Evolutionary conservation across 1,140 invertebrate species (phyloP), one percentile per base, ranked within the genome.

Genomic region (Trachelipus rathkii): DNA sequence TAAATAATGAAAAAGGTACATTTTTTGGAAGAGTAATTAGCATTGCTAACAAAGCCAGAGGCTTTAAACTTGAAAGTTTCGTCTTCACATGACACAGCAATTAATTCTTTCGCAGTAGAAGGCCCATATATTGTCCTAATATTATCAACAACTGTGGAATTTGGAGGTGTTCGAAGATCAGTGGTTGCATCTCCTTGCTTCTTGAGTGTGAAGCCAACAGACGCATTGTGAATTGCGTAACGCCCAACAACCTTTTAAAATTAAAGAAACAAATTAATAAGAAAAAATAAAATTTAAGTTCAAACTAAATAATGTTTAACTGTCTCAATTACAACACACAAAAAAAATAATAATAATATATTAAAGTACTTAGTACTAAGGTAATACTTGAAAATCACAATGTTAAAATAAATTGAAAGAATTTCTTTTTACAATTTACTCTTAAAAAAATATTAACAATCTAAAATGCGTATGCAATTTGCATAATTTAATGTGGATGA

Each of bases 21-120:
- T 84, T 94, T 95, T 84, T 96, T 97, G 50, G 89, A 89, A 0
- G 92, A 93, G 85, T 94, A 97, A 85, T 97, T 97, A 0, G 93
- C 91, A 87, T 96, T 97, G 0, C 94, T 93, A 3, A 97, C 87
- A 73, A 89, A 90, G 0, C 93, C 93, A 19, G 90, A 87, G 43
- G 93, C 83, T 77, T 89, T 89, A 81, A 95, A 91, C 81, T 91
- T 89, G 19, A 93, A 88, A 46, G 86, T 84, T 0, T 88, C 86
- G 84, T 97, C 91, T 73, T 89, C 85, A 53, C 89, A 83, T 70
- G 89, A 85, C 33, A 97, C 87, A 82, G 93, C 90, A 53, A 82
- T 19, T 15, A 83, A 68, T 73, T 82, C 86, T 87, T 86, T 88
- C 13, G 90, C 88, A 75, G 91, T 86, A 46, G 85, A 83, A 75